Evolutionary conservation across 2,888 invertebrate genomes (phyloP).

Genomic region (Cremastinae sp.): DNA sequence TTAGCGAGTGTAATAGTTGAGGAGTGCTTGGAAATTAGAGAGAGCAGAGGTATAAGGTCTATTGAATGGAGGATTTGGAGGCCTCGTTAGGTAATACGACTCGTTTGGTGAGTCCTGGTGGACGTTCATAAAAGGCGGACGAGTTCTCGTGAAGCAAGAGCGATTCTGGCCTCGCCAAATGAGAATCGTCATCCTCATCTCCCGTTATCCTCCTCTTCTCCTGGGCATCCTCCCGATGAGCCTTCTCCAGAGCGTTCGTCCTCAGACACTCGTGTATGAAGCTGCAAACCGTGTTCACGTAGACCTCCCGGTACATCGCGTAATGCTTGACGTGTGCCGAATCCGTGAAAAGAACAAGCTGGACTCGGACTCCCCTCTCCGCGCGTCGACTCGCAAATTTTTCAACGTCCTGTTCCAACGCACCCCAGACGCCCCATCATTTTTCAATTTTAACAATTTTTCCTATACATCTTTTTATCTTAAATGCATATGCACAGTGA

Average conservation of each 20-base stretch:
- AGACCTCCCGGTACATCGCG: slow-evolving; percentile 84
- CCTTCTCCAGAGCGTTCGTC: slow-evolving; percentile 37
- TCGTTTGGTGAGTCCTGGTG: slow-evolving; percentile 69
- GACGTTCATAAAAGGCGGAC: slow-evolving; percentile 55
- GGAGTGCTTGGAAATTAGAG: too few species aligned
- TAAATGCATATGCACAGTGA: neutral
- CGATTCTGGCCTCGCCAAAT: slow-evolving; percentile 32
- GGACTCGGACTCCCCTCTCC: slow-evolving; percentile 83
- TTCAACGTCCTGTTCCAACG: slow-evolving; percentile 85
- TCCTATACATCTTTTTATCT: neutral
- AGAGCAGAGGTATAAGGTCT: too few species aligned
- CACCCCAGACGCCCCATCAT: too few species aligned
- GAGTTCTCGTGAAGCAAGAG: slow-evolving; percentile 57
- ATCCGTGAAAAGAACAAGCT: slow-evolving; percentile 85
- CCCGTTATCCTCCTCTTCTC: slow-evolving; percentile 25
- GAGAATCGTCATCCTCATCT: slow-evolving; percentile 31
- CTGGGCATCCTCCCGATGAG: neutral
- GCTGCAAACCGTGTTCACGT: slow-evolving; percentile 83
- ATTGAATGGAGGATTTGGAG: slow-evolving; percentile 51
- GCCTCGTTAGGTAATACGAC: slow-evolving; percentile 71
- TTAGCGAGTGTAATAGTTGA: too few species aligned
- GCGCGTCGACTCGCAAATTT: slow-evolving; percentile 84
- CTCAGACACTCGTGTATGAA: slow-evolving; percentile 84
- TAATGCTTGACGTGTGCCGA: slow-evolving; percentile 89
- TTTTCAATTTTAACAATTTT: too few species aligned